Evolutionary conservation across 1,140 invertebrate genomes (phyloP).

Genomic region (Pteromalus puparum): DNA sequence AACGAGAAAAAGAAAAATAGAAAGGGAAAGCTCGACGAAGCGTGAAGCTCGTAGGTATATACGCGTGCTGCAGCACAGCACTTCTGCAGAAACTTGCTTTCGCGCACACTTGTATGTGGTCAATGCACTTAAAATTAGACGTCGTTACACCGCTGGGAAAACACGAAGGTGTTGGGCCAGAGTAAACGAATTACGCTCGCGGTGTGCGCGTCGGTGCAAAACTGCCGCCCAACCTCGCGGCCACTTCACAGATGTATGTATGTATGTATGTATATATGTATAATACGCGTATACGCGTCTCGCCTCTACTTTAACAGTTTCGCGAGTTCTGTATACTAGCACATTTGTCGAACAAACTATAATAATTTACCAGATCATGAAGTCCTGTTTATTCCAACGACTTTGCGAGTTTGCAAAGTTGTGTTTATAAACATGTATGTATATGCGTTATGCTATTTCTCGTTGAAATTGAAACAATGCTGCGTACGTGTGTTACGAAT

Average conservation of each 20-base stretch:
- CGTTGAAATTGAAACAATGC: neutral
- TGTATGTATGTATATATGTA: neutral
- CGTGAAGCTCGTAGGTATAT: too few relatives aligned
- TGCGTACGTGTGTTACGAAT: too few relatives aligned
- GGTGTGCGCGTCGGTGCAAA: neutral
- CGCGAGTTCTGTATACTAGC: neutral
- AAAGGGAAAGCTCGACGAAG: neutral
- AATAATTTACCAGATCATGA: constrained; percentile 28
- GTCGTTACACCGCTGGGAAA: constrained; percentile 37
- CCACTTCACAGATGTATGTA: neutral
- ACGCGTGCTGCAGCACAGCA: neutral
- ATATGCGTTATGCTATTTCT: neutral
- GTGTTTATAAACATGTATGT: too few relatives aligned
- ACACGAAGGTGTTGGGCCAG: constrained; percentile 34
- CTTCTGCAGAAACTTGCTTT: neutral
- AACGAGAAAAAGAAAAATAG: neutral
- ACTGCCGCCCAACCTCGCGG: neutral
- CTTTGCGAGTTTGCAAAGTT: neutral
- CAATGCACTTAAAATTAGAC: constrained; percentile 47
- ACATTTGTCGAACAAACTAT: constrained; percentile 26
- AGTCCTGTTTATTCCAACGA: neutral
- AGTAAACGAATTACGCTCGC: constrained; percentile 46
- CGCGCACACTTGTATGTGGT: constrained; percentile 15
- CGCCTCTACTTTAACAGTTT: neutral
- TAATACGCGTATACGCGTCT: neutral